Evolutionary conservation across 1,140 invertebrate species (phyloP).

Genomic region (Homarus americanus): DNA sequence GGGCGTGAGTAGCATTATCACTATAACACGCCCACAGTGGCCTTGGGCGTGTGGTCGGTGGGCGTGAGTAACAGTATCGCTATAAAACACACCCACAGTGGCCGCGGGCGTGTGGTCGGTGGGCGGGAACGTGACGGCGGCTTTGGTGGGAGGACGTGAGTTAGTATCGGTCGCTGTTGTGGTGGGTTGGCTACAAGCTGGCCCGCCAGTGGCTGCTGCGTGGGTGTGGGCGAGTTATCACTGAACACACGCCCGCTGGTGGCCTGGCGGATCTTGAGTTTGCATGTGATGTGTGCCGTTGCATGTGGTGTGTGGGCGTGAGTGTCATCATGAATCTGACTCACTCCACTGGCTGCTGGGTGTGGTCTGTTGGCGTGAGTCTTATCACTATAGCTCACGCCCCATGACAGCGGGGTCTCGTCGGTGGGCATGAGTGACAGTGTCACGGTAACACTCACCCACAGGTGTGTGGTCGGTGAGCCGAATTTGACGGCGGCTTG

Average conservation of each 20-base stretch:
- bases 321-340: neutral
- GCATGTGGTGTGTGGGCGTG: too few relatives aligned
- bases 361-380: neutral
- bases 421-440: neutral
- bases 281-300: slow-evolving; percentile 1
- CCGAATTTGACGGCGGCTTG: too few relatives aligned
- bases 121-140: slow-evolving; percentile 78
- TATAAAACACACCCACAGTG: slow-evolving; percentile 21
- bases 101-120: slow-evolving; percentile 66
- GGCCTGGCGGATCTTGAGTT: slow-evolving; percentile 81
- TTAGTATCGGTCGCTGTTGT: too few relatives aligned
- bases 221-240: slow-evolving; percentile 80
- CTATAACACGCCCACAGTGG: too few relatives aligned
- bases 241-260: slow-evolving; percentile 67
- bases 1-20: too few relatives aligned
- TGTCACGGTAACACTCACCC: neutral
- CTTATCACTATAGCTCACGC: too few relatives aligned
- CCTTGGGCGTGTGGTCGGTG: too few relatives aligned
- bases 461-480: too few relatives aligned
- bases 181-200: slow-evolving; percentile 81
- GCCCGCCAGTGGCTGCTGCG: slow-evolving; percentile 82
- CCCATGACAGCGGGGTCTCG: neutral
- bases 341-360: neutral
- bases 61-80: too few relatives aligned
- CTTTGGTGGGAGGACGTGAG: slow-evolving; percentile 81